A percentile compares a stretch with the other conserved stretches of the same genome.
Conservation (phyloP, 2,888 invertebrate species). For the Drepana falcataria region DNA sequence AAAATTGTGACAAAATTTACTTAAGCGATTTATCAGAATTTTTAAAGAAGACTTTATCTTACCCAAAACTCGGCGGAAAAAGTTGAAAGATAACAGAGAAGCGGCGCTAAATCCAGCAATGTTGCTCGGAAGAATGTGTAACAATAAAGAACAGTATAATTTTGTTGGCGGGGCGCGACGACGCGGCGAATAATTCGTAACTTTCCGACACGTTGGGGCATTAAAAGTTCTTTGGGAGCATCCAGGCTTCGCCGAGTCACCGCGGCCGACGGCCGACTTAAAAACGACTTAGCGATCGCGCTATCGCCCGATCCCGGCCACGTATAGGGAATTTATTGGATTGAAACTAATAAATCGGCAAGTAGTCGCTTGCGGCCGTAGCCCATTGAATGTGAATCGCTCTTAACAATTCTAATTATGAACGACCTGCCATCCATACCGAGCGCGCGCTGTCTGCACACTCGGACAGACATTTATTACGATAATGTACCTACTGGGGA, state of each 20-base stretch:
- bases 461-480: not conserved
- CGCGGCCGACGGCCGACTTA: conserved; percentile 3
- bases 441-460: not conserved
- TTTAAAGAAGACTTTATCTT: conserved; percentile 37
- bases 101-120: conserved; percentile 1
- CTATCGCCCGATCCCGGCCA: not conserved
- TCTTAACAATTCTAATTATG: not conserved
- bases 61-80: conserved; percentile 28
- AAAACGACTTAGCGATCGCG: not conserved
- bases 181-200: conserved; percentile 34
- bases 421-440: not conserved
- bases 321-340: conserved; percentile 2
- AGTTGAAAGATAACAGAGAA: conserved; percentile 43
- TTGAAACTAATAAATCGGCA: conserved; percentile 1
- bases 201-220: conserved; percentile 19
- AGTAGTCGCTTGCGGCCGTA: not conserved
- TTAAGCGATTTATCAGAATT: conserved; percentile 42
- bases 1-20: conserved; percentile 16
- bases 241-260: conserved; percentile 9
- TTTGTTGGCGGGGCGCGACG: conserved; percentile 30
- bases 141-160: conserved; percentile 48
- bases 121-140: conserved; percentile 17
- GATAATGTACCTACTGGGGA: no score
- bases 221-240: conserved; percentile 33
- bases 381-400: not conserved